These are phyloP conservation scores for Euplagia quadripunctaria DNA, from an alignment of 2,888 invertebrate genomes.

Conservation along the genomic window DNA sequence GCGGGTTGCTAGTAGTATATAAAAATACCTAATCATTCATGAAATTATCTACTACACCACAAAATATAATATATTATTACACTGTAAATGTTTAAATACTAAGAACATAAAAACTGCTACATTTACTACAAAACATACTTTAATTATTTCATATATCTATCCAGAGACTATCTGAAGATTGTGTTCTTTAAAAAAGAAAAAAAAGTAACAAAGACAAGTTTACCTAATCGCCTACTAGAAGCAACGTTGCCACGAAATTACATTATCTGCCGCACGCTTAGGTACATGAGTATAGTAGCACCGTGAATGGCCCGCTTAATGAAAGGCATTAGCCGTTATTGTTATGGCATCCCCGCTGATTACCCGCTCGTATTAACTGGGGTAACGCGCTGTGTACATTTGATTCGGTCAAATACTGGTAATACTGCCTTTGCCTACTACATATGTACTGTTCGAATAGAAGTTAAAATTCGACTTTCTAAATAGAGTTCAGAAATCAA, in stretches of 20 bases:
- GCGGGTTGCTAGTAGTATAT: too few species aligned
- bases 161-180: too few species aligned
- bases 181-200: too few species aligned
- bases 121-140: too few species aligned
- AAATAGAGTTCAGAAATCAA: background rate
- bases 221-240: too few species aligned
- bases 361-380: conserved; percentile 55
- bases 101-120: too few species aligned
- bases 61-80: too few species aligned
- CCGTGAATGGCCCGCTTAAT: conserved; percentile 55
- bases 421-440: conserved; percentile 8
- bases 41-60: too few species aligned
- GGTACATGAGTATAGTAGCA: conserved; percentile 22
- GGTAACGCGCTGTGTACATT: conserved; percentile 36
- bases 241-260: background rate
- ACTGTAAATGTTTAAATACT: too few species aligned
- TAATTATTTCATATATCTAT: too few species aligned
- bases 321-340: conserved; percentile 64
- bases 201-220: too few species aligned
- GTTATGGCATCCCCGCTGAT: conserved; percentile 59
- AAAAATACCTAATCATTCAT: too few species aligned
- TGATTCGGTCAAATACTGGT: conserved; percentile 35
- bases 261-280: conserved; percentile 1
- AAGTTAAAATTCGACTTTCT: background rate
- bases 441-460: background rate